phyloP scores from a whole-genome alignment of 2,113 vertebrate genomes.

The Fulmarus glacialis region DNA sequence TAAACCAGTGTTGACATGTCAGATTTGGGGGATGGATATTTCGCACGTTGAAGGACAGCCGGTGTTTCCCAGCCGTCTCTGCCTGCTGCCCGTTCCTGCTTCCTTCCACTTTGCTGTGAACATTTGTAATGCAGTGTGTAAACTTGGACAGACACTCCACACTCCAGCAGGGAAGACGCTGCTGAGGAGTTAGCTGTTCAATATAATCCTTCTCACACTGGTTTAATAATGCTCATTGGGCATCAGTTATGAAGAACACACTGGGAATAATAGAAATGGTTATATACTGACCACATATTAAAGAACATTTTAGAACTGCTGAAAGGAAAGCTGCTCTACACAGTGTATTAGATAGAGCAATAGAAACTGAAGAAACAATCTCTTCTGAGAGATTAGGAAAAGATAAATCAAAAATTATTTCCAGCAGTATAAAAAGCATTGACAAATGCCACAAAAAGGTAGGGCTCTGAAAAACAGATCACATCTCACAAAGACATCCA shows the following conservation, averaged over 20 bases:
- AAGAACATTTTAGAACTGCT: background rate
- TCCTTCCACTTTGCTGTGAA: background rate
- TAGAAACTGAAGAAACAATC: background rate
- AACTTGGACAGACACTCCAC: background rate
- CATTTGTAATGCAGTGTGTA: background rate
- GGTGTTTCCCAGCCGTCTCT: background rate
- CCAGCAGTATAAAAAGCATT: background rate
- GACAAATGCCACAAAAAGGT: background rate
- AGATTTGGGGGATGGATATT: background rate
- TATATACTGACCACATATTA: background rate
- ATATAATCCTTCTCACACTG: background rate
- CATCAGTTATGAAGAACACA: background rate
- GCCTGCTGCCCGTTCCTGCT: background rate
- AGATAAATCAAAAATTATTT: background rate
- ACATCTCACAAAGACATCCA: background rate
- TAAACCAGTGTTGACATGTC: background rate
- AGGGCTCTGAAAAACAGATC: background rate
- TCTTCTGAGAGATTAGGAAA: background rate
- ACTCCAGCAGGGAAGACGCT: background rate
- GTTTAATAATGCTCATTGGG: conserved; percentile 1
- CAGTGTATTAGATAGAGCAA: background rate
- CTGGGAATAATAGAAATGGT: background rate
- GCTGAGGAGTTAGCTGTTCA: background rate
- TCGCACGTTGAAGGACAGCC: background rate
- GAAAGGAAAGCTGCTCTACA: background rate